Evolutionary conservation across 2,113 vertebrate genomes (phyloP), one percentile per base, ranked within the genome.

Genomic region (Cheilinus undulatus): DNA sequence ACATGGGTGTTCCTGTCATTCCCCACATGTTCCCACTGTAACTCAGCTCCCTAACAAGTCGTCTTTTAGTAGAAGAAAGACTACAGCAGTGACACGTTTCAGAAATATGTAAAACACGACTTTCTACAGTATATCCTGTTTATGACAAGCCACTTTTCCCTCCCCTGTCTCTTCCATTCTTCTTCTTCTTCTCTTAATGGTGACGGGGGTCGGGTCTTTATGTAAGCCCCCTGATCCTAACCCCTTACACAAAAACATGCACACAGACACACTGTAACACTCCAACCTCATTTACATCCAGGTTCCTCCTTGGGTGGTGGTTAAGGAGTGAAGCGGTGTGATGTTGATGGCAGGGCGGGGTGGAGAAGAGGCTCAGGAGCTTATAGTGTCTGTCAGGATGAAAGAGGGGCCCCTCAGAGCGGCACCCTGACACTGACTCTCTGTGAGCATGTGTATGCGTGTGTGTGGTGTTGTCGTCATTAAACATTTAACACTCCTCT

Each of bases 401-500:
- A 97, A 96, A 98, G 95, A 88, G 74, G 93, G 92, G 65, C 87
- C 84, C 83, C 84, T 90, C 80, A 92, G 94, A 93, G 95, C 93
- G 89, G 94, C 93, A 95, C 95, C 94, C 93, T 96, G 95, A 96
- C 96, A 95, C 94, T 57, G 89, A 93, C 94, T 93, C 92, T 91
- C 94, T 91, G 95, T 89, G 93, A 74, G 92, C 87, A n/a, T n/a
- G n/a, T n/a, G 94, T 86, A 93, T 84, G 90, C 10, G 93, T 76
- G 92, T 88, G 93, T 86, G 95, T 90, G 94, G 93, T 99, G 97
- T 95, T 98, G 96, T 98, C 94, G 93, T 95, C 97, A 99, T 99
- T 96, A 99, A 99, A 98, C 96, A 99, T 98, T 98, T 94, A 98
- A 96, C 93, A 92, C 88, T 91, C 93, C 95, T 96, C 95, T 95